phyloP scores from a whole-genome alignment of 2,888 invertebrate genomes.

The Tipula confusa region DNA sequence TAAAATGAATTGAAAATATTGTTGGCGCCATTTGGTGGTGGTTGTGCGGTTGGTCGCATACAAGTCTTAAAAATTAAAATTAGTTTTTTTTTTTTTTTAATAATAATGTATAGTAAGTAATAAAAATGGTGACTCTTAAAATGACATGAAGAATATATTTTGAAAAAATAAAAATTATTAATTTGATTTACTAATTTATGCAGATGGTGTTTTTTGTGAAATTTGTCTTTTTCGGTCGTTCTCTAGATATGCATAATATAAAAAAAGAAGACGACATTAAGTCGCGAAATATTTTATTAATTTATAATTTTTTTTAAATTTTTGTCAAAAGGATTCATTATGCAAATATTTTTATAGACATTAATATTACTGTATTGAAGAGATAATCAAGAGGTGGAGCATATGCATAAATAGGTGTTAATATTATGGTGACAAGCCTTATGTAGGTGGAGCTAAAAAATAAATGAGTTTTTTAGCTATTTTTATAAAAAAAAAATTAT shows the following conservation, averaged over 20 bases:
- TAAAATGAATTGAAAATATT: background rate
- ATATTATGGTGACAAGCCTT: background rate
- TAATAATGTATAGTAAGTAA: background rate
- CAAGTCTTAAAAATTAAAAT: background rate
- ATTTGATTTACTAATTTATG: slow-evolving; percentile 25
- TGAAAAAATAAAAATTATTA: background rate
- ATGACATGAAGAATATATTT: background rate
- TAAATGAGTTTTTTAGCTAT: background rate
- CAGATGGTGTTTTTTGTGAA: slow-evolving; percentile 7
- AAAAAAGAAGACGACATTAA: background rate
- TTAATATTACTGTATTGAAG: background rate
- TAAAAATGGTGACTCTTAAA: slow-evolving; percentile 14
- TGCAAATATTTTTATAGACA: background rate
- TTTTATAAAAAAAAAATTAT: background rate
- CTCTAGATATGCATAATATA: background rate
- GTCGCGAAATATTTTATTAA: background rate
- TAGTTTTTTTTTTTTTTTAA: background rate
- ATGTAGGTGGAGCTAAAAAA: background rate
- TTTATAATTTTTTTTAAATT: background rate
- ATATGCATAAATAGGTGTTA: background rate
- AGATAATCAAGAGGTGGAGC: background rate
- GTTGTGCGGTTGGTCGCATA: slow-evolving; percentile 6
- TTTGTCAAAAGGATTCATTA: slow-evolving; percentile 15
- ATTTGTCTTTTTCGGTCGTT: background rate
- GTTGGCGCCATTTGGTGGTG: slow-evolving; percentile 12